These are phyloP conservation scores for Sceloporus undulatus DNA, from an alignment of 2,113 vertebrate genomes.

Conservation along the genomic window DNA sequence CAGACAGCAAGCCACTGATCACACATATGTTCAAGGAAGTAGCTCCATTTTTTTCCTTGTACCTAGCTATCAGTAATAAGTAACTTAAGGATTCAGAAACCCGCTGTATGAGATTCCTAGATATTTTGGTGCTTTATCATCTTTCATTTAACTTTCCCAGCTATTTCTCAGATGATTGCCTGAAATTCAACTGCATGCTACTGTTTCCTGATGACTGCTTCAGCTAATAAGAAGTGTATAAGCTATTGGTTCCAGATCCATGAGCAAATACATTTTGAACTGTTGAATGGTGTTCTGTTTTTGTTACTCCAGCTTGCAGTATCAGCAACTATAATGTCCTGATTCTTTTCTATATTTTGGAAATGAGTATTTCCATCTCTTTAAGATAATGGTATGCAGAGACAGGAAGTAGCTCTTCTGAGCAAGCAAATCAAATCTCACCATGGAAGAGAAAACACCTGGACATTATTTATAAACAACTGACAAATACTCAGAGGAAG, in stretches of 20 bases:
- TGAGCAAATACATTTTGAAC: background rate
- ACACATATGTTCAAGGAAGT: background rate
- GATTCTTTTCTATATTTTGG: background rate
- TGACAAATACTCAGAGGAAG: background rate
- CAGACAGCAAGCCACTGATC: background rate
- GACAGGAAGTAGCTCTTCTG: background rate
- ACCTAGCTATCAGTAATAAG: no score
- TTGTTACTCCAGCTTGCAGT: background rate
- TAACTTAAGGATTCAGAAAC: no score
- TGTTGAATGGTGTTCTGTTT: background rate
- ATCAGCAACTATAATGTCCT: background rate
- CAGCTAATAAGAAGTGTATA: background rate
- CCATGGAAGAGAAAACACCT: background rate
- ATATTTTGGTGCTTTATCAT: no score
- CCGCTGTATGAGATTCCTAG: no score
- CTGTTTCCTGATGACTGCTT: background rate
- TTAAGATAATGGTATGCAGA: no score
- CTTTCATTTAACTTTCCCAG: background rate
- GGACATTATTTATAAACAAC: background rate
- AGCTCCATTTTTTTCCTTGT: no score
- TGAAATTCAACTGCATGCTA: background rate
- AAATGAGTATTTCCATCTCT: background rate
- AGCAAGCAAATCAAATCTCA: background rate
- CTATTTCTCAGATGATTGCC: background rate
- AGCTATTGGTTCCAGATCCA: background rate